These are phyloP conservation scores for Leguminivora glycinivorella DNA, from an alignment of 1,140 invertebrate genomes.

Conservation along the genomic window DNA sequence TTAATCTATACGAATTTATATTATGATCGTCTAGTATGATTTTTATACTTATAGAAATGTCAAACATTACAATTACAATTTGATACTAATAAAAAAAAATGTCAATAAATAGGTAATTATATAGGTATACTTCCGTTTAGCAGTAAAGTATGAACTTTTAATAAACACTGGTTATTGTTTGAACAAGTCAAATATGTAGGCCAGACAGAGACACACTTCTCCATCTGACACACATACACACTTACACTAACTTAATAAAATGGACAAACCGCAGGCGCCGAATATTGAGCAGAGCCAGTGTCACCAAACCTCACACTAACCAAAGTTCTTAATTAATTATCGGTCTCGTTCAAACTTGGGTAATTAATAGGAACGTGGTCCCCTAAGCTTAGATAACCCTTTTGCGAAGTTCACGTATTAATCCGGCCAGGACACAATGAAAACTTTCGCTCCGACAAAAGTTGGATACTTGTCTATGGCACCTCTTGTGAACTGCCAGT, in stretches of 20 bases:
- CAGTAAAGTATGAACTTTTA: too few species aligned
- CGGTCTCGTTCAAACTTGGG: conserved; percentile 53
- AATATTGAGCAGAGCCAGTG: conserved; percentile 32
- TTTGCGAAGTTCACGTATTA: conserved; percentile 67
- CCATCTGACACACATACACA: not conserved
- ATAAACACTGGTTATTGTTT: too few species aligned
- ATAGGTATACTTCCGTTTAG: too few species aligned
- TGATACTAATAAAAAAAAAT: too few species aligned
- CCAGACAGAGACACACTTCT: too few species aligned
- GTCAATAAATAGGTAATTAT: too few species aligned
- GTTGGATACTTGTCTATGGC: conserved; percentile 52
- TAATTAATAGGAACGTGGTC: conserved; percentile 70
- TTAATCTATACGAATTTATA: too few species aligned
- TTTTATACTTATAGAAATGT: too few species aligned
- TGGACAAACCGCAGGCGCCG: not conserved
- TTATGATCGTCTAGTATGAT: too few species aligned
- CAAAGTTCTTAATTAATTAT: conserved; percentile 69
- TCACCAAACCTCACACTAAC: conserved; percentile 39
- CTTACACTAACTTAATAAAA: conserved; percentile 4
- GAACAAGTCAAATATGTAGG: too few species aligned
- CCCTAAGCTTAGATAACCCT: conserved; percentile 67
- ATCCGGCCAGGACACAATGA: conserved; percentile 63
- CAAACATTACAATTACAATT: too few species aligned
- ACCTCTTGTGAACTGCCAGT: not conserved
- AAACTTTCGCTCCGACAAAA: conserved; percentile 54